These are phyloP conservation scores for Pseudomyrmex concolor DNA, from an alignment of 1,140 invertebrate genomes.

Conservation along the genomic window DNA sequence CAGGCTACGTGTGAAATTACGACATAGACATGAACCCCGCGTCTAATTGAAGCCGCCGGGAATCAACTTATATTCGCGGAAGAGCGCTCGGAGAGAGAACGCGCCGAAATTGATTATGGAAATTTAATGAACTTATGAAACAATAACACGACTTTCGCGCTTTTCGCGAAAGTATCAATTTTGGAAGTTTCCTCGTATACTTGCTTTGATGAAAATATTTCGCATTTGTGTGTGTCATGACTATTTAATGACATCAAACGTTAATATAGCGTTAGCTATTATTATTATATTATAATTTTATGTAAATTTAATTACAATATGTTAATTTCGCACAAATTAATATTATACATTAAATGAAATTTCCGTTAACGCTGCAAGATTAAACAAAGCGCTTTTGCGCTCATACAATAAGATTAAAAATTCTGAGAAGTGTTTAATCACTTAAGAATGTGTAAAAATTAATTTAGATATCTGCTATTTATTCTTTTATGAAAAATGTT, in stretches of 20 bases:
- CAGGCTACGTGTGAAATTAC: background rate
- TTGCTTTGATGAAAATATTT: background rate
- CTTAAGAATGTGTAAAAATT: background rate
- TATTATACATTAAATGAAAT: background rate
- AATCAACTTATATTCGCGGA: slow-evolving; percentile 40
- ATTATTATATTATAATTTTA: background rate
- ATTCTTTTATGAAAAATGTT: too few relatives aligned
- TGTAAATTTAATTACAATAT: slow-evolving; percentile 11
- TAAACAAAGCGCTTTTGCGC: background rate
- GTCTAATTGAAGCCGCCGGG: slow-evolving; percentile 30
- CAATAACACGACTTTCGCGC: slow-evolving; percentile 37
- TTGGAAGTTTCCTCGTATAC: slow-evolving; percentile 5
- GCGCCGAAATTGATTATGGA: slow-evolving; percentile 44
- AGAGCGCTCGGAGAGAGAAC: slow-evolving; percentile 8
- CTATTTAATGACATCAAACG: background rate
- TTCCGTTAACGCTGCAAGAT: background rate
- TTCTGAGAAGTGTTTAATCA: background rate
- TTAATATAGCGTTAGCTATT: slow-evolving; percentile 8
- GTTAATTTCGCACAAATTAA: background rate
- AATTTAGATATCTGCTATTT: background rate
- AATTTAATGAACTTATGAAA: slow-evolving; percentile 53
- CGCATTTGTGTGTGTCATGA: background rate
- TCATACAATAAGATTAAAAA: slow-evolving; percentile 1
- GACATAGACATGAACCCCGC: slow-evolving; percentile 10
- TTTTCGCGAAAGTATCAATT: slow-evolving; percentile 26